Percentiles rank a stretch among this genome's conserved stretches.
These are phyloP conservation scores for Pteropus rufus DNA, from an alignment of 2,797 vertebrate species.

Conservation along the genomic window DNA sequence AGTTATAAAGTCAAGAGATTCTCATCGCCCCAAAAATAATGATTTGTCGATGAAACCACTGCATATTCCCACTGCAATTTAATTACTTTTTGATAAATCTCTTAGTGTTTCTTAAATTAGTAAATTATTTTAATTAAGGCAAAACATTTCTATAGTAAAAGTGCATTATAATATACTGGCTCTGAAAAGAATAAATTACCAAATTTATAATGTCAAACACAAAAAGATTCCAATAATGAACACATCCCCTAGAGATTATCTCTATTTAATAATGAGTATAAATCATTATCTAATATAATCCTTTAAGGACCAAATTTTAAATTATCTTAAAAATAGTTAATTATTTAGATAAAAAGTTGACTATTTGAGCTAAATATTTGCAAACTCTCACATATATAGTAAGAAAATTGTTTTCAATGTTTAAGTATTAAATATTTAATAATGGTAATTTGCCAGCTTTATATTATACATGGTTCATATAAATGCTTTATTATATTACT, in stretches of 20 bases:
- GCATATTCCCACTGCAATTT: neutral
- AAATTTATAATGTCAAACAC: constrained; percentile 36
- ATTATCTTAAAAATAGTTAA: constrained; percentile 29
- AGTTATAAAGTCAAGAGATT: neutral
- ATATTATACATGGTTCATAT: neutral
- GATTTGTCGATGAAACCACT: neutral
- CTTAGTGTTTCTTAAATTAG: constrained; percentile 35
- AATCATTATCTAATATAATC: neutral
- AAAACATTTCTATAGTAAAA: constrained; percentile 41
- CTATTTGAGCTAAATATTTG: constrained; percentile 35
- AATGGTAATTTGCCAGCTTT: neutral
- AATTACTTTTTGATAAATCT: constrained; percentile 42
- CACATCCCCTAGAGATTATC: neutral
- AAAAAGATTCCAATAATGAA: constrained; percentile 29
- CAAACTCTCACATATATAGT: neutral
- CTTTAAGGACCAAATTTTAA: neutral
- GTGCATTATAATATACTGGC: neutral
- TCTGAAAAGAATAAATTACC: constrained; percentile 51
- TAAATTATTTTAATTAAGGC: constrained; percentile 51
- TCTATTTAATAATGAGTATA: constrained; percentile 38
- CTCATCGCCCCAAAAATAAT: neutral
- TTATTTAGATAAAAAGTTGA: neutral
- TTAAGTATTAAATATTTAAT: constrained; percentile 27
- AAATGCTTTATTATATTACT: neutral
- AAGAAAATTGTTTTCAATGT: constrained; percentile 24